Evolutionary conservation across 2,797 vertebrate species (phyloP).

Genomic region (Eleutherodactylus coqui): DNA sequence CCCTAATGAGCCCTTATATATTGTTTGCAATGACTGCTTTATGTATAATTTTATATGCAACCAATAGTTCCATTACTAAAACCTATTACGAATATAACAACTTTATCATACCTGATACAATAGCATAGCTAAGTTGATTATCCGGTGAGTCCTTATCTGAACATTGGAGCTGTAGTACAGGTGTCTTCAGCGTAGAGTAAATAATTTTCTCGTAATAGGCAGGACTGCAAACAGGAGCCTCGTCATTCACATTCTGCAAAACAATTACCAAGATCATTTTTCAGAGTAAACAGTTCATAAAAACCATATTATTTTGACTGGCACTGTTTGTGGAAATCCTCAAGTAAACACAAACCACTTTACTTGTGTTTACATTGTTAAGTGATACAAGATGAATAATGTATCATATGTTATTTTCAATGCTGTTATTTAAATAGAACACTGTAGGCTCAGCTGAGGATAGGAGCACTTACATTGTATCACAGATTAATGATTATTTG

Average conservation of each 20-base stretch:
- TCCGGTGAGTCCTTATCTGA: slow-evolving; percentile 68
- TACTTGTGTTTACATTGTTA: slow-evolving; percentile 36
- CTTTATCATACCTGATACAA: slow-evolving; percentile 63
- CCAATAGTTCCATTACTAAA: neutral
- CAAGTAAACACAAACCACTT: slow-evolving; percentile 45
- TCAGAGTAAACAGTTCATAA: slow-evolving; percentile 32
- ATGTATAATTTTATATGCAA: neutral
- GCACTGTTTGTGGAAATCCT: neutral
- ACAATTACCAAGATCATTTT: slow-evolving; percentile 40
- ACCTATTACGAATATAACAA: neutral
- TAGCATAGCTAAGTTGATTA: slow-evolving; percentile 65
- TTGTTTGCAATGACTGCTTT: neutral
- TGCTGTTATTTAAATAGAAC: neutral
- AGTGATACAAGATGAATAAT: slow-evolving; percentile 31
- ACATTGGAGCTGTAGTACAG: slow-evolving; percentile 66
- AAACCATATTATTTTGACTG: slow-evolving; percentile 23
- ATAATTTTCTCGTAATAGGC: slow-evolving; percentile 65
- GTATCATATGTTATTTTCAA: slow-evolving; percentile 17
- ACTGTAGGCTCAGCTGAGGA: neutral
- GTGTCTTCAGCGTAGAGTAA: slow-evolving; percentile 53
- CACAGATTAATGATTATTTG: neutral
- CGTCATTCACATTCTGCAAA: slow-evolving; percentile 64
- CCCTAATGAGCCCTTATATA: too few species aligned
- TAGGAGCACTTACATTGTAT: slow-evolving; percentile 8
- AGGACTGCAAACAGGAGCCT: slow-evolving; percentile 63